Percentiles rank a stretch among this genome's conserved stretches.
phyloP scores from a whole-genome alignment of 1,140 invertebrate genomes.

The Conus betulinus region DNA sequence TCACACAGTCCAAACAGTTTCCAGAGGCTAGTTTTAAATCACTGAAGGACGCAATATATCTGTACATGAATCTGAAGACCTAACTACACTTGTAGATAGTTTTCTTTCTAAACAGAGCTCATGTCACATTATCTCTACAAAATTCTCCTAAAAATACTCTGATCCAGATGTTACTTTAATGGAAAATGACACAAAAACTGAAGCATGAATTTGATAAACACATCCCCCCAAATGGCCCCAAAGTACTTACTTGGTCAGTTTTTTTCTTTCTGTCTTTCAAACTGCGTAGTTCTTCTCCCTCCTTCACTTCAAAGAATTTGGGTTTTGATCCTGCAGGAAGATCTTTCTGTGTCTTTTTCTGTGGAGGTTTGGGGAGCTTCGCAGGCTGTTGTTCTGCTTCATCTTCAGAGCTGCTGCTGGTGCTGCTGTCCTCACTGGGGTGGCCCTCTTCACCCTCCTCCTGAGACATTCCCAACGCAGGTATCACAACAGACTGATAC shows the following conservation, averaged over 20 bases:
- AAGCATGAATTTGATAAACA: no score
- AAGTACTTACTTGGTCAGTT: slow-evolving; percentile 73
- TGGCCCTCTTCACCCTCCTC: slow-evolving; percentile 73
- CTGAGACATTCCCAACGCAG: slow-evolving; percentile 39
- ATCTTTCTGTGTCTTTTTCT: neutral
- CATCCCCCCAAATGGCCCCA: no score
- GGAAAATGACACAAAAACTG: no score
- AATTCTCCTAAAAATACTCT: no score
- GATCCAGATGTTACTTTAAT: no score
- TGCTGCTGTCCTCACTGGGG: slow-evolving; percentile 71
- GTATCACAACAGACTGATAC: neutral
- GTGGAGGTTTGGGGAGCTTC: neutral
- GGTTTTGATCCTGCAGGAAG: slow-evolving; percentile 63
- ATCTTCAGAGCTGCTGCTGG: slow-evolving; percentile 79
- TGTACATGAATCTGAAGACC: no score
- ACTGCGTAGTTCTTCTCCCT: slow-evolving; percentile 80
- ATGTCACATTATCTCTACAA: no score
- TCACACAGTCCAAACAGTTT: no score
- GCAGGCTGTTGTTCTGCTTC: slow-evolving; percentile 73
- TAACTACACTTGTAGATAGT: no score
- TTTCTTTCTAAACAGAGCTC: no score
- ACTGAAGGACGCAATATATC: no score
- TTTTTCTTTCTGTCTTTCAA: slow-evolving; percentile 75
- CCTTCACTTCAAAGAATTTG: slow-evolving; percentile 82
- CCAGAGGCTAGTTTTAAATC: no score